Conservation (phyloP, 2,888 invertebrate genomes). For the Drosophila kambysellisi region DNA sequence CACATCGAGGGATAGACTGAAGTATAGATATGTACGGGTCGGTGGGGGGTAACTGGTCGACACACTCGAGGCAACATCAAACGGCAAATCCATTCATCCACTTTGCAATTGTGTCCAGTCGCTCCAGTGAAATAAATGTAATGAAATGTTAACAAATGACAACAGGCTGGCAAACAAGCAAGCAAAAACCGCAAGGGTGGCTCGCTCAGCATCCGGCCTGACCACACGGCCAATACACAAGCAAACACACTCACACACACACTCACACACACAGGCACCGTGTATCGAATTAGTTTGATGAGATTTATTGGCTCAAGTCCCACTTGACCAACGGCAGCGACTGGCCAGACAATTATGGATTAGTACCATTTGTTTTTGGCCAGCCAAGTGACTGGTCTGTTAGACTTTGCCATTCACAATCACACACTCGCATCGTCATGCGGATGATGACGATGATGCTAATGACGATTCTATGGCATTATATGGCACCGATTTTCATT, state of each 20-base stretch:
- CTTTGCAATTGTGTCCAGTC: constrained; percentile 75
- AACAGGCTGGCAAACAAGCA: constrained; percentile 74
- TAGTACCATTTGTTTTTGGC: constrained; percentile 81
- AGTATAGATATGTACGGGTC: background rate
- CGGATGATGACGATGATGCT: constrained; percentile 42
- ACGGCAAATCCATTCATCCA: constrained; percentile 78
- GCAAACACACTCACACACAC: constrained; percentile 22
- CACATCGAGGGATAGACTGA: constrained; percentile 9
- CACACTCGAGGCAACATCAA: constrained; percentile 67
- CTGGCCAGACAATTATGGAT: constrained; percentile 82
- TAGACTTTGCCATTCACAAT: constrained; percentile 41
- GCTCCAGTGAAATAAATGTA: constrained; percentile 73
- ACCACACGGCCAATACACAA: constrained; percentile 35
- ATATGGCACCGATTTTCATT: constrained; percentile 67
- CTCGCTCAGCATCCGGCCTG: constrained; percentile 33
- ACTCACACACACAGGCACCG: constrained; percentile 1
- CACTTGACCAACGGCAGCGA: constrained; percentile 71
- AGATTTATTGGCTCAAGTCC: constrained; percentile 80
- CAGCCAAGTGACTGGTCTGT: constrained; percentile 39
- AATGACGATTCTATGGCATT: constrained; percentile 63
- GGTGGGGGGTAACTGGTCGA: background rate
- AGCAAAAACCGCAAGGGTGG: constrained; percentile 72
- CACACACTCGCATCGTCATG: constrained; percentile 19
- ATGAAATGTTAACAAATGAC: constrained; percentile 82
- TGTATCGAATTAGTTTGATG: constrained; percentile 80